Conservation (phyloP, 2,113 vertebrate genomes). For the Proteles cristata region DNA sequence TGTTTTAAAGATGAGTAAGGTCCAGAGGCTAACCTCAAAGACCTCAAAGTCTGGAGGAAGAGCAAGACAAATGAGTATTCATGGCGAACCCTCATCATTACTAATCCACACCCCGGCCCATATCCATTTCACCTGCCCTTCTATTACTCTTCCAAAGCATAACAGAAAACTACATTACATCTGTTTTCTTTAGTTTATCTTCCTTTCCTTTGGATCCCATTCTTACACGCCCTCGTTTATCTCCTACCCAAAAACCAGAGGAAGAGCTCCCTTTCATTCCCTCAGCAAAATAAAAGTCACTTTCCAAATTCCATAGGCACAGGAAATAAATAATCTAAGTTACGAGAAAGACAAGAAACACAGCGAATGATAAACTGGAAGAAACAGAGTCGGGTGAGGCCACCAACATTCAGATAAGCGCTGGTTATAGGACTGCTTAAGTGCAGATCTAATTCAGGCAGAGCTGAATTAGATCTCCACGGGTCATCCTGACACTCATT, state of each 20-base stretch:
- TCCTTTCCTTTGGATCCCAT: neutral
- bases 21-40: neutral
- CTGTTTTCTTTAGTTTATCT: neutral
- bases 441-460: too few relatives aligned
- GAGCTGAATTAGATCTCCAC: neutral
- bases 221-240: neutral
- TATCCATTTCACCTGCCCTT: neutral
- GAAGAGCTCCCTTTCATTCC: neutral
- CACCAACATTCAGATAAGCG: neutral
- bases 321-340: constrained; percentile 19
- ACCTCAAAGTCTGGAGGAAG: neutral
- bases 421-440: neutral
- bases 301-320: constrained; percentile 16
- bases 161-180: neutral
- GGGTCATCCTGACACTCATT: neutral
- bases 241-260: neutral
- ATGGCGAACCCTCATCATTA: neutral
- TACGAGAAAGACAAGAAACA: constrained; percentile 36
- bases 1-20: neutral
- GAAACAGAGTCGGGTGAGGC: neutral
- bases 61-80: neutral
- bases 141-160: neutral
- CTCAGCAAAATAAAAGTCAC: neutral
- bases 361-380: constrained; percentile 16
- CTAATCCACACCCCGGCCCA: neutral